phyloP scores from a whole-genome alignment of 2,888 invertebrate genomes.

The Drosophila anomalata region DNA sequence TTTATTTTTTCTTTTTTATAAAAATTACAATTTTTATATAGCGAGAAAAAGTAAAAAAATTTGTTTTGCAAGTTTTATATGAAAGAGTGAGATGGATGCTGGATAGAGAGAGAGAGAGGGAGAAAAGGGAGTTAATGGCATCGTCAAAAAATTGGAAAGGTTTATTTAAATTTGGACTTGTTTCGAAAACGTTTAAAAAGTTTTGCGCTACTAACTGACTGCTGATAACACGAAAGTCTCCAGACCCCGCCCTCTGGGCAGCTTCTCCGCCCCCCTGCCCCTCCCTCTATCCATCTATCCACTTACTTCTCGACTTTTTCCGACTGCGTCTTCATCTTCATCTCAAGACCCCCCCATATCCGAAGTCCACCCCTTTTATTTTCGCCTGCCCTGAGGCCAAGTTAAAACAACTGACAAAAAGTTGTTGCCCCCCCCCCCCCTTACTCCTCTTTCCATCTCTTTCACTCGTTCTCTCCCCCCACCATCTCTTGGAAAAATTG shows the following conservation, averaged over 20 bases:
- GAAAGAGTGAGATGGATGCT: conserved; percentile 21
- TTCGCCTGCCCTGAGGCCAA: conserved; percentile 33
- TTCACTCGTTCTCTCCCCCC: neutral
- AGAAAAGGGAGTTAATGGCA: conserved; percentile 26
- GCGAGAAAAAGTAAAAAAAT: neutral
- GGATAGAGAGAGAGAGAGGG: neutral
- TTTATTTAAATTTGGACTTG: conserved; percentile 77
- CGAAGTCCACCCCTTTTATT: conserved; percentile 9
- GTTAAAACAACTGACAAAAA: conserved; percentile 53
- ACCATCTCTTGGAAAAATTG: neutral
- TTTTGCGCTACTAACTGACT: conserved; percentile 76
- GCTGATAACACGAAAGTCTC: conserved; percentile 71
- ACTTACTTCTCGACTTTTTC: conserved; percentile 10
- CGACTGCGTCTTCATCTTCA: conserved; percentile 1
- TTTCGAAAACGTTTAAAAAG: conserved; percentile 77
- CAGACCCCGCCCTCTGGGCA: conserved; percentile 15
- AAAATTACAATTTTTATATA: conserved; percentile 50
- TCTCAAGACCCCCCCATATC: neutral
- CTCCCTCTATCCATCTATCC: neutral
- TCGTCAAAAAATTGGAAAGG: conserved; percentile 75
- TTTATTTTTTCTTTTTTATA: conserved; percentile 40
- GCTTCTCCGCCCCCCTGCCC: neutral
- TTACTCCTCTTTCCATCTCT: neutral
- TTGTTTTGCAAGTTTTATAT: conserved; percentile 69
- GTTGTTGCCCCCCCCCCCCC: conserved; percentile 32